A percentile compares a stretch with the other conserved stretches of the same genome.
These are phyloP conservation scores for Sinotaia quadrata DNA, from an alignment of 2,888 invertebrate genomes.

Conservation along the genomic window DNA sequence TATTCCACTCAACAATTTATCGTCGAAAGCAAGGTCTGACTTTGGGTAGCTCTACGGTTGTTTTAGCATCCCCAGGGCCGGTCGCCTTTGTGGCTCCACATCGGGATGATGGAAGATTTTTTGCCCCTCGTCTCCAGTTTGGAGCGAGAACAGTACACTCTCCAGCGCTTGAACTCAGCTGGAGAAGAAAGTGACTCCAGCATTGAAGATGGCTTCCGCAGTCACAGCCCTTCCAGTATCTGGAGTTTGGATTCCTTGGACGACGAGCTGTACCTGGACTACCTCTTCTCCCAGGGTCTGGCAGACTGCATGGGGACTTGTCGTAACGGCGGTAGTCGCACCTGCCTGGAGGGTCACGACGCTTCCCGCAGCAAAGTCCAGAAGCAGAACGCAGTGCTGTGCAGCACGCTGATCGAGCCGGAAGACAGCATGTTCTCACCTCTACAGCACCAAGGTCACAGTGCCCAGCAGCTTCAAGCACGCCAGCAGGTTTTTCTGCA, in stretches of 20 bases:
- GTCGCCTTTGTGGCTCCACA: too few relatives aligned
- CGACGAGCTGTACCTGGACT: slow-evolving; percentile 64
- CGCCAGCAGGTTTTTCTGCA: not conserved
- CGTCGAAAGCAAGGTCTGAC: not conserved
- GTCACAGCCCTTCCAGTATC: slow-evolving; percentile 51
- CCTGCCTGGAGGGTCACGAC: slow-evolving; percentile 2
- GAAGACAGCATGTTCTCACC: not conserved
- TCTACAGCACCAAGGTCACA: not conserved
- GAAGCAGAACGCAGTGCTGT: not conserved
- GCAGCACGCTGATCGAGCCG: not conserved
- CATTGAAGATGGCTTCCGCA: slow-evolving; percentile 49
- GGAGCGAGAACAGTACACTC: slow-evolving; percentile 65
- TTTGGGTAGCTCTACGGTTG: not conserved
- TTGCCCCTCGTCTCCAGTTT: slow-evolving; percentile 64
- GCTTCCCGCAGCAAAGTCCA: not conserved
- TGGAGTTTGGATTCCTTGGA: slow-evolving; percentile 57
- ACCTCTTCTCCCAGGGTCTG: slow-evolving; percentile 65
- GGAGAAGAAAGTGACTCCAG: slow-evolving; percentile 62
- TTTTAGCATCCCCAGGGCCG: too few relatives aligned
- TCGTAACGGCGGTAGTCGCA: not conserved
- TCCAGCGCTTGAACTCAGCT: slow-evolving; percentile 67
- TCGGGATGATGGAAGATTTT: slow-evolving; percentile 59
- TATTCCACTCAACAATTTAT: too few relatives aligned
- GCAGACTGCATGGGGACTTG: slow-evolving; percentile 59
- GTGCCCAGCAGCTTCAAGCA: not conserved